phyloP scores from a whole-genome alignment of 2,888 invertebrate species.

The Heliconius aoede region DNA sequence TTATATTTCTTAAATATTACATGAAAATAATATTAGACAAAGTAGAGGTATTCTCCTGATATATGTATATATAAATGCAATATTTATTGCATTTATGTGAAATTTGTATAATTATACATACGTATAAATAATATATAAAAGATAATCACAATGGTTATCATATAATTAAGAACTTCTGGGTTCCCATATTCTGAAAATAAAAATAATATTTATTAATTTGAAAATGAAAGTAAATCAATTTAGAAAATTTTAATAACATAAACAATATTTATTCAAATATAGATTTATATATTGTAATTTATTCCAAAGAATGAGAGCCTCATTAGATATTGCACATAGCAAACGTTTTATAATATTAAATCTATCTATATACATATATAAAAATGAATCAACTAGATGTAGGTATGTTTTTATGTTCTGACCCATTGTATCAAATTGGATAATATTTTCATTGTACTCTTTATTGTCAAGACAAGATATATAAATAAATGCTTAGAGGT shows the following conservation, averaged over 20 bases:
- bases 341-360: conserved; percentile 17
- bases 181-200: conserved; percentile 33
- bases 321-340: conserved; percentile 24
- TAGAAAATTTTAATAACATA: conserved; percentile 30
- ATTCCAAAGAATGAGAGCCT: conserved; percentile 25
- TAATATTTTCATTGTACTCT: not conserved
- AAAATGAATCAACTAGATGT: not conserved
- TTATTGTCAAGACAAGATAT: not conserved
- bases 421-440: not conserved
- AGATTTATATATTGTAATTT: conserved; percentile 22
- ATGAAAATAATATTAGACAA: conserved; percentile 56
- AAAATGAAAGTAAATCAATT: conserved; percentile 25
- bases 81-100: conserved; percentile 50
- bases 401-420: not conserved
- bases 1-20: conserved; percentile 56
- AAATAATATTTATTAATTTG: no score
- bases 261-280: conserved; percentile 18
- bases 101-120: conserved; percentile 46
- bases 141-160: conserved; percentile 24
- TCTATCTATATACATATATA: not conserved
- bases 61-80: conserved; percentile 48
- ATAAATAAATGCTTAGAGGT: not conserved
- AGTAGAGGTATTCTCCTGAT: conserved; percentile 62
- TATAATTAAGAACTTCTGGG: conserved; percentile 33
- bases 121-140: conserved; percentile 45